A percentile compares a stretch with the other conserved stretches of the same genome.
Evolutionary conservation across 2,797 vertebrate genomes (phyloP).

Genomic region (Gouania willdenowi): DNA sequence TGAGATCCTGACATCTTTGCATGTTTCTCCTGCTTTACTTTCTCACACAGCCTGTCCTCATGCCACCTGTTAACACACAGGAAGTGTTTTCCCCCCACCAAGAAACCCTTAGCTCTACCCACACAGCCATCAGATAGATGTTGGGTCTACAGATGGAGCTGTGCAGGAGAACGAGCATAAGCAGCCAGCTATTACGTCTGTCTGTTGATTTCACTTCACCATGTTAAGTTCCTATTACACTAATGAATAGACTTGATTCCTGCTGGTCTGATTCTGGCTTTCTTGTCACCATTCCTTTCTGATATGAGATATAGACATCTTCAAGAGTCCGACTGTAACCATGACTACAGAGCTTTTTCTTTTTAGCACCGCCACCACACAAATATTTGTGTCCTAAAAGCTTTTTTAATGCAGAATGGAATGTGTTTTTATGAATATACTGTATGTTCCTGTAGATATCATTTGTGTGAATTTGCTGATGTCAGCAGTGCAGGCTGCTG

Average conservation of each 20-base stretch:
- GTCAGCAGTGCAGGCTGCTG: no score
- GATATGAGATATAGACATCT: conserved; percentile 18
- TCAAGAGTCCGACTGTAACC: conserved; percentile 34
- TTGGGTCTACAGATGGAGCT: conserved; percentile 25
- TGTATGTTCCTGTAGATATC: not conserved
- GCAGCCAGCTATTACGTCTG: conserved; percentile 19
- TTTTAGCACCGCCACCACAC: conserved; percentile 6
- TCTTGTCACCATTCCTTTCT: conserved; percentile 22
- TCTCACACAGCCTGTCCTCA: conserved; percentile 50
- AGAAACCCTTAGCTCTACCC: conserved; percentile 37
- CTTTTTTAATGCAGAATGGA: conserved; percentile 7
- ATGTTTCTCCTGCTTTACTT: conserved; percentile 43
- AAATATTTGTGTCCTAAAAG: conserved; percentile 13
- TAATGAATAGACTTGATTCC: conserved; percentile 37
- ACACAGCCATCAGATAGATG: conserved; percentile 49
- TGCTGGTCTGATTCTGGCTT: conserved; percentile 18
- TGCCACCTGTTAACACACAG: conserved; percentile 71
- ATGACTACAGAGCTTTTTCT: conserved; percentile 33
- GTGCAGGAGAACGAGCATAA: conserved; percentile 17
- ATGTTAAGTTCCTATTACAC: conserved; percentile 8
- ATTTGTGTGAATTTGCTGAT: no score
- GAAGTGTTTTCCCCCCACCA: conserved; percentile 53
- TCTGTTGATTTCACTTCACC: conserved; percentile 23
- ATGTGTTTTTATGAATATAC: not conserved
- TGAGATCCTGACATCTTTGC: conserved; percentile 46